Conservation (phyloP, 2,888 invertebrate species). For the Theretra japonica region DNA sequence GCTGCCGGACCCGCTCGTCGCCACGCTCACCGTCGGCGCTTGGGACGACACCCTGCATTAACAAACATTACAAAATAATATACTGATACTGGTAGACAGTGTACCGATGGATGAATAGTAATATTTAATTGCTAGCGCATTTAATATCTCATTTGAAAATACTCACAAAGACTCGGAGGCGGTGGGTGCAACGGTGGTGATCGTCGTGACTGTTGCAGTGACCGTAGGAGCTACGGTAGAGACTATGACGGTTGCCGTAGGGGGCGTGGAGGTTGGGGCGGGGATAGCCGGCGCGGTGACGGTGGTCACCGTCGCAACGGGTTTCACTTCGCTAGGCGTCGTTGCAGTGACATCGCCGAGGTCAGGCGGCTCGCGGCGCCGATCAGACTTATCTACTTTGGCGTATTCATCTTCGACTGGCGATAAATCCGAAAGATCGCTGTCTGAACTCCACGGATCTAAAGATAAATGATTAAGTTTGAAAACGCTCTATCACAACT, state of each 20-base stretch:
- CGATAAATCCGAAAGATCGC: slow-evolving; percentile 93
- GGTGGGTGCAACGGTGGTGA: slow-evolving; percentile 41
- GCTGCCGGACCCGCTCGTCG: slow-evolving; percentile 8
- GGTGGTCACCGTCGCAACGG: slow-evolving; percentile 30
- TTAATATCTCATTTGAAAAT: background rate
- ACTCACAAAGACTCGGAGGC: slow-evolving; percentile 53
- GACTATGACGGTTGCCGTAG: slow-evolving; percentile 39
- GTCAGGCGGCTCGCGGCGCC: slow-evolving; percentile 74
- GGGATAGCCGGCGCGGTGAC: slow-evolving; percentile 36
- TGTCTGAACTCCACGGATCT: slow-evolving; percentile 93
- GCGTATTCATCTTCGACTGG: slow-evolving; percentile 89
- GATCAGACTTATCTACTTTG: slow-evolving; percentile 73
- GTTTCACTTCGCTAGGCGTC: slow-evolving; percentile 47
- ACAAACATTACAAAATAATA: slow-evolving; percentile 23
- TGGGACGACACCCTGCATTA: slow-evolving; percentile 6
- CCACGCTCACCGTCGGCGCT: slow-evolving; percentile 9
- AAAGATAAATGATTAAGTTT: slow-evolving; percentile 28
- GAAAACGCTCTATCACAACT: no score
- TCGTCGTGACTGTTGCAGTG: slow-evolving; percentile 35
- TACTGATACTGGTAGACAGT: no score
- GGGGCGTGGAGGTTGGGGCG: slow-evolving; percentile 43
- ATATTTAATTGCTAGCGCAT: no score
- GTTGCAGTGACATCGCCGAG: slow-evolving; percentile 75
- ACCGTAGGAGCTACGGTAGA: slow-evolving; percentile 35
- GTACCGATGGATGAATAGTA: no score